Percentiles rank a stretch among this genome's conserved stretches.
Evolutionary conservation across 2,888 invertebrate genomes (phyloP).

Genomic region (Harpalus rubripes): DNA sequence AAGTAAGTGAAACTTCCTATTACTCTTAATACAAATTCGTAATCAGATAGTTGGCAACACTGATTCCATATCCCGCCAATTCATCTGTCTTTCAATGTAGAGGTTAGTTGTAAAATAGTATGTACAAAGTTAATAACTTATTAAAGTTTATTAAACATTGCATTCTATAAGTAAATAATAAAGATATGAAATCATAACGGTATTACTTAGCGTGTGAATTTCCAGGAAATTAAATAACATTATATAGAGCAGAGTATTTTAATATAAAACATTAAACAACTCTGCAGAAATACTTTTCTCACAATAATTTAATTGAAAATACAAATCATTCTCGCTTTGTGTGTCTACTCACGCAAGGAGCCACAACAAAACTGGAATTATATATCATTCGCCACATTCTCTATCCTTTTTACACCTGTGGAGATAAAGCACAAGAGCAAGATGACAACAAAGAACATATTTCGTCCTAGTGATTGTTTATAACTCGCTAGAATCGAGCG

Average conservation of each 20-base stretch:
- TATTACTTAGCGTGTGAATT: too few species aligned
- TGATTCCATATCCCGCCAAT: too few species aligned
- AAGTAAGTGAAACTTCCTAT: too few species aligned
- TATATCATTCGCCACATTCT: conserved; percentile 47
- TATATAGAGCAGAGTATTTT: not conserved
- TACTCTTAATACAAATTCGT: too few species aligned
- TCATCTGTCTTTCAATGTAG: too few species aligned
- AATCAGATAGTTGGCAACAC: too few species aligned
- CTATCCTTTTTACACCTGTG: conserved; percentile 19
- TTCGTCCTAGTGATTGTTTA: conserved; percentile 50
- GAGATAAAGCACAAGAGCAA: conserved; percentile 11
- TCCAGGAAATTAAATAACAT: too few species aligned
- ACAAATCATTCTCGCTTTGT: conserved; percentile 60
- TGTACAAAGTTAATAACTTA: too few species aligned
- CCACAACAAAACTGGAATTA: conserved; percentile 60
- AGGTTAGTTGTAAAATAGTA: too few species aligned
- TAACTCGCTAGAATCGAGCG: conserved; percentile 46
- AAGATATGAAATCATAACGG: too few species aligned
- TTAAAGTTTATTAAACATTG: too few species aligned
- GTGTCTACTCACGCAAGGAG: conserved; percentile 34
- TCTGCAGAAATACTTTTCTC: conserved; percentile 36
- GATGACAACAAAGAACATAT: conserved; percentile 40
- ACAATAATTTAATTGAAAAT: conserved; percentile 64
- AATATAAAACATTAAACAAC: conserved; percentile 9
- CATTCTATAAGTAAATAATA: too few species aligned